Evolutionary conservation across 2,113 vertebrate species (phyloP).

Genomic region (Lepisosteus osseus): DNA sequence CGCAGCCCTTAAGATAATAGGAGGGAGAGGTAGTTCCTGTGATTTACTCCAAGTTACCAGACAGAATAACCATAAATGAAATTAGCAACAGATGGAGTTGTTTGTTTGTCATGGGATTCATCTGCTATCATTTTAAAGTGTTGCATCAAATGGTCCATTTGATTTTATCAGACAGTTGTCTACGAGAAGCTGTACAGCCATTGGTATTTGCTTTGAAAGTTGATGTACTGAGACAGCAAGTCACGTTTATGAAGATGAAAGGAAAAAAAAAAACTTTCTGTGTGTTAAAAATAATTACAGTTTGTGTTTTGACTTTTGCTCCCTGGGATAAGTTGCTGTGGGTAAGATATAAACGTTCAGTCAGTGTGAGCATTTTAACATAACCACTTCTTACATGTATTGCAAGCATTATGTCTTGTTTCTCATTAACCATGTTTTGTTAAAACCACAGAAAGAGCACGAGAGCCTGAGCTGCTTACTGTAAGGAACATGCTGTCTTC

Average conservation of each 20-base stretch:
- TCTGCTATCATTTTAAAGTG: neutral
- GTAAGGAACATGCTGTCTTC: too few relatives aligned
- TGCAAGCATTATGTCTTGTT: too few relatives aligned
- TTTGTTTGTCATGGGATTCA: neutral
- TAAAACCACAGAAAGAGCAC: too few relatives aligned
- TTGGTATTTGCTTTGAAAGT: neutral
- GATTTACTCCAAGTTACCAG: neutral
- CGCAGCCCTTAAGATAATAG: neutral
- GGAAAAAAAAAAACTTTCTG: neutral
- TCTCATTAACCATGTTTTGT: too few relatives aligned
- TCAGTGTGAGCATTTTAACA: too few relatives aligned
- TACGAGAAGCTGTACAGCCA: neutral
- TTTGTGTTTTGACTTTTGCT: neutral
- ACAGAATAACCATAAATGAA: neutral
- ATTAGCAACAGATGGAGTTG: constrained; percentile 2
- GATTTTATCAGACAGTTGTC: neutral
- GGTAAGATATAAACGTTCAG: too few relatives aligned
- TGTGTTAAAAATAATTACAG: neutral
- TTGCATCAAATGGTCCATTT: constrained; percentile 9
- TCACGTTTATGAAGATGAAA: neutral
- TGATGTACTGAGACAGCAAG: neutral
- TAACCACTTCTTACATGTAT: too few relatives aligned
- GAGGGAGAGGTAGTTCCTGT: constrained; percentile 7
- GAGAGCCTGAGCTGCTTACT: too few relatives aligned
- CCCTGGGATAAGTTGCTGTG: constrained; percentile 10